These are phyloP conservation scores for Axea sp. DNA, from an alignment of 2,888 invertebrate genomes.

Conservation along the genomic window DNA sequence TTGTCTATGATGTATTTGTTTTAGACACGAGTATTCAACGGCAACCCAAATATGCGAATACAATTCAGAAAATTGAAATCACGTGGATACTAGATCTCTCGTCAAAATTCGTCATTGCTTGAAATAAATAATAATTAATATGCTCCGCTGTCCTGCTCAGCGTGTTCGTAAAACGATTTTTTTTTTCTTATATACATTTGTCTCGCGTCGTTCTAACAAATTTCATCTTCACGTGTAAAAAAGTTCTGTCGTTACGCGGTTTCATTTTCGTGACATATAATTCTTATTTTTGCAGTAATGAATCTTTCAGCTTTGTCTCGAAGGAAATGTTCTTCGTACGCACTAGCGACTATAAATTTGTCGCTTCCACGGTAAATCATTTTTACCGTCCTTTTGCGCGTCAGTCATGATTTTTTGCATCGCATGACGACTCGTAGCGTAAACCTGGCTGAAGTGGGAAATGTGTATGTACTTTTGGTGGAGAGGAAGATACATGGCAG, in stretches of 20 bases:
- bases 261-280: conserved; percentile 21
- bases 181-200: conserved; percentile 14
- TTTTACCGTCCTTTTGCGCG: conserved; percentile 4
- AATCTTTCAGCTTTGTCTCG: conserved; percentile 32
- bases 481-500: conserved; percentile 38
- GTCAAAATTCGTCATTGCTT: neutral
- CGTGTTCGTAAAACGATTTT: neutral
- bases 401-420: conserved; percentile 49
- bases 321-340: conserved; percentile 35
- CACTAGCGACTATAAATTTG: conserved; percentile 36
- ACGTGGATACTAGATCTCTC: neutral
- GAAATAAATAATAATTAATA: too few species aligned
- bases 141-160: too few species aligned
- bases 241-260: conserved; percentile 11
- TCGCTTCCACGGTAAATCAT: conserved; percentile 29
- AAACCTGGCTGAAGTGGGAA: conserved; percentile 29
- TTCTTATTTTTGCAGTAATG: conserved; percentile 33
- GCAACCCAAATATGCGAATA: neutral
- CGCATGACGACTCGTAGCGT: conserved; percentile 33
- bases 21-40: conserved; percentile 7
- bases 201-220: conserved; percentile 9
- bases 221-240: conserved; percentile 1
- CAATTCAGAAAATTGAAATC: too few species aligned
- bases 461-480: conserved; percentile 41
- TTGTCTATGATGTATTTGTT: conserved; percentile 24